Percentiles rank a stretch among this genome's conserved stretches.
Evolutionary conservation across 2,113 vertebrate genomes (phyloP).

Genomic region (Thinocorus orbignyianus): DNA sequence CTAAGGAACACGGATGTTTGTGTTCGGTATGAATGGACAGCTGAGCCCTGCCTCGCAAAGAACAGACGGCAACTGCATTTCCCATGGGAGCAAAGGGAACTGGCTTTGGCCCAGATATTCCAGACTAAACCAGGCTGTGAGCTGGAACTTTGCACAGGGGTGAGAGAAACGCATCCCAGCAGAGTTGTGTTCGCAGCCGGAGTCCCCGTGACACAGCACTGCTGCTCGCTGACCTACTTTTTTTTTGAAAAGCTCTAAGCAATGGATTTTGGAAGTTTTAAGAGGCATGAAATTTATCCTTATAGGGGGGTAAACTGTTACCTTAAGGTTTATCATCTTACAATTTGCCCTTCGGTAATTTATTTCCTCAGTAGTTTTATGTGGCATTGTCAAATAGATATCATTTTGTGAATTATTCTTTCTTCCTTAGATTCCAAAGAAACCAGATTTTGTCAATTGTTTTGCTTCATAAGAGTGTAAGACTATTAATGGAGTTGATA

Average conservation of each 20-base stretch:
- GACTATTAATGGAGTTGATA: neutral
- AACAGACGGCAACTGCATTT: neutral
- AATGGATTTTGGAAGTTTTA: neutral
- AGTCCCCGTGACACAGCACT: neutral
- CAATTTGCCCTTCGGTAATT: neutral
- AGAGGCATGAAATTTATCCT: neutral
- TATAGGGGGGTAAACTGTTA: neutral
- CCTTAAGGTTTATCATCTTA: neutral
- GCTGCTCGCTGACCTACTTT: neutral
- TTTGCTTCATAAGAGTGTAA: neutral
- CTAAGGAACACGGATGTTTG: neutral
- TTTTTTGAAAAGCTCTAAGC: neutral
- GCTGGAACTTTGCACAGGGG: neutral
- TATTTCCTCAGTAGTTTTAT: neutral
- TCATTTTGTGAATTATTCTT: neutral
- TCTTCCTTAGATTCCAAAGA: neutral
- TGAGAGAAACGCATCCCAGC: neutral
- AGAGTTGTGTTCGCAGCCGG: neutral
- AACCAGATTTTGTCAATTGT: neutral
- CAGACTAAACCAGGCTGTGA: neutral
- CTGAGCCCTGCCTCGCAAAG: neutral
- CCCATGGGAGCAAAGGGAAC: neutral
- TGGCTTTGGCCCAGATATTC: neutral
- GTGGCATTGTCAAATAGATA: neutral
- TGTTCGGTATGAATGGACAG: accelerated